phyloP scores from a whole-genome alignment of 2,888 invertebrate genomes.

The Blastobasis lacticolella region DNA sequence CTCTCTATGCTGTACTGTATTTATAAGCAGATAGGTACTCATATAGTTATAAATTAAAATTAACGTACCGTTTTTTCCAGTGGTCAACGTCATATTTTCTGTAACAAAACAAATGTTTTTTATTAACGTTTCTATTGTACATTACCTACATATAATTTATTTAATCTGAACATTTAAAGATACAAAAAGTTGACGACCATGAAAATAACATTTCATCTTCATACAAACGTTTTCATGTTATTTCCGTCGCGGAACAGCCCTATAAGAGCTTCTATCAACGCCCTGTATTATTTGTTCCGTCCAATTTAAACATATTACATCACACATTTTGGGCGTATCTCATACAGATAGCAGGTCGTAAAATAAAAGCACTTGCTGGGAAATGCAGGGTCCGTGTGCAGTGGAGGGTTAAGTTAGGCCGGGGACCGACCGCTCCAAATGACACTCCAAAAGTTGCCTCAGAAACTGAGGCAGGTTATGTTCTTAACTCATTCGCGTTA shows the following conservation, averaged over 20 bases:
- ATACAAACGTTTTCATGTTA: background rate
- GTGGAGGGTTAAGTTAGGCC: constrained; percentile 27
- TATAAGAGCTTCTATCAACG: constrained; percentile 9
- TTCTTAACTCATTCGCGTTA: background rate
- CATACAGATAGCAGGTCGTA: constrained; percentile 46
- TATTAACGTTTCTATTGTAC: too few species aligned
- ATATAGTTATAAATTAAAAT: too few species aligned
- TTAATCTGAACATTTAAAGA: constrained; percentile 2
- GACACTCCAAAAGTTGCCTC: too few species aligned
- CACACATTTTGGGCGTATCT: constrained; percentile 49
- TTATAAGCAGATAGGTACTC: too few species aligned
- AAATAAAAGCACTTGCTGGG: constrained; percentile 43
- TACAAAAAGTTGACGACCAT: background rate
- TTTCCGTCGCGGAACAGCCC: background rate
- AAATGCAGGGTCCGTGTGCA: constrained; percentile 25
- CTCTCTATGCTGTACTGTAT: too few species aligned
- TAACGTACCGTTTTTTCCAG: too few species aligned
- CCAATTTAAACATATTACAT: constrained; percentile 44
- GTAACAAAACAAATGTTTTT: too few species aligned
- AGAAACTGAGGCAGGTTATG: background rate
- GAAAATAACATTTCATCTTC: background rate
- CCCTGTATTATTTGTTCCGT: constrained; percentile 32
- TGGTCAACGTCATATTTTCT: too few species aligned
- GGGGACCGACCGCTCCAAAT: constrained; percentile 8
- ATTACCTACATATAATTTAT: too few species aligned